Evolutionary conservation across 1,140 invertebrate genomes (phyloP), one percentile per base, ranked within the genome.

Genomic region (Trialeurodes vaporariorum): DNA sequence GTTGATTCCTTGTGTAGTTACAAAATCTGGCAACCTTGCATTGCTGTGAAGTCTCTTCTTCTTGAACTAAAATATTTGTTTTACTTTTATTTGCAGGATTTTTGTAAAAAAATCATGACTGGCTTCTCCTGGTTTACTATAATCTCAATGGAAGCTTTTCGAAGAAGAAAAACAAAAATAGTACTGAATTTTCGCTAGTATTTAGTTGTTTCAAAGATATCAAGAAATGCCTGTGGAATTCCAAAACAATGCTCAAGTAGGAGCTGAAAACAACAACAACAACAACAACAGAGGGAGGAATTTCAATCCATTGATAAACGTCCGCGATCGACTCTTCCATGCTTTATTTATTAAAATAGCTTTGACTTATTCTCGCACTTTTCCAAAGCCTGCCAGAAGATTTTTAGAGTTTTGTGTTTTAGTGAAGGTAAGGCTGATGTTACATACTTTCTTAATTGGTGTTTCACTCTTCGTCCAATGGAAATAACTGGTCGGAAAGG

Each of bases 291-390:
- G 64, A 24, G 67, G 71, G 2, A 77, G 76, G 49, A 77, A 77
- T 65, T 77, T 75, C 58, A 91, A 90, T 76, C 87, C 89, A 25
- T 76, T 92, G 63, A 86, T 91, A 74, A 89, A 88, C 79, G 90
- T 96, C 66, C 81, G 94, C 73, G 94, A 98, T 75, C 84, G 94
- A 71, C 81, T 98, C n/a, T 98, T 98, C 76, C 92, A 97, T 79
- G 93, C 94, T 26, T 80, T 98, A 69, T 97, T 98, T 77, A 93
- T 96, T 74, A 90, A 93, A 76, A 86, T 91, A 71, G 90, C 96
- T 21, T 79, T 98, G 73, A 86, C 88, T 40, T 98, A 98, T 81
- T 93, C 93, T 21, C 82, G 89, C 75, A 87, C 89, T 67, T 91
- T 97, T 81, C 94, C 94, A 61, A 86, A 87, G 75, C 86, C 90